Conservation (phyloP, 2,113 vertebrate species). For the Eretmodus cyanostictus region DNA sequence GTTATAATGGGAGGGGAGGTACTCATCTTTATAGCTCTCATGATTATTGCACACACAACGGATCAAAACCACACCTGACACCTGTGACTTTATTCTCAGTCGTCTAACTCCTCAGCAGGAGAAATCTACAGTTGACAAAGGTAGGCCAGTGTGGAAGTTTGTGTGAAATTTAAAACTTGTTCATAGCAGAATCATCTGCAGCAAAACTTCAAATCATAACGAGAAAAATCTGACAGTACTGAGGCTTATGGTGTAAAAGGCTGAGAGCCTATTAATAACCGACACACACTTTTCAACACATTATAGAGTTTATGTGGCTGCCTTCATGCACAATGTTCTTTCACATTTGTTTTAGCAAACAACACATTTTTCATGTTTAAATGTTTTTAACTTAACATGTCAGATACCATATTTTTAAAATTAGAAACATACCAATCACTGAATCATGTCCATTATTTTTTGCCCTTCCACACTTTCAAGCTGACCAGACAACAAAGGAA, state of each 20-base stretch:
- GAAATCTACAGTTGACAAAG: background rate
- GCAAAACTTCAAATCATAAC: background rate
- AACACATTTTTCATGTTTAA: background rate
- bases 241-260: background rate
- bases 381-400: background rate
- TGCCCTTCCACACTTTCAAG: background rate
- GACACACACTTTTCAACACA: background rate
- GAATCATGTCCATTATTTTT: background rate
- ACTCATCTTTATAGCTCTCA: background rate
- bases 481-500: background rate
- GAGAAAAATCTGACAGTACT: background rate
- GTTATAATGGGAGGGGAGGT: background rate
- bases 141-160: fast-evolving
- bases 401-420: background rate
- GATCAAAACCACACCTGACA: background rate
- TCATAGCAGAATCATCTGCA: background rate
- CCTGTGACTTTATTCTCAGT: background rate
- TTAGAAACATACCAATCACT: background rate
- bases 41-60: background rate
- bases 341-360: background rate
- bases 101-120: background rate
- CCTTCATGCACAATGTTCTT: background rate
- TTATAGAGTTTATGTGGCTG: background rate
- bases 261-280: background rate
- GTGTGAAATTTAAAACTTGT: background rate